Base-by-base conservation (phyloP, 2,113 vertebrate genomes). In the Grallaria varia region DNA sequence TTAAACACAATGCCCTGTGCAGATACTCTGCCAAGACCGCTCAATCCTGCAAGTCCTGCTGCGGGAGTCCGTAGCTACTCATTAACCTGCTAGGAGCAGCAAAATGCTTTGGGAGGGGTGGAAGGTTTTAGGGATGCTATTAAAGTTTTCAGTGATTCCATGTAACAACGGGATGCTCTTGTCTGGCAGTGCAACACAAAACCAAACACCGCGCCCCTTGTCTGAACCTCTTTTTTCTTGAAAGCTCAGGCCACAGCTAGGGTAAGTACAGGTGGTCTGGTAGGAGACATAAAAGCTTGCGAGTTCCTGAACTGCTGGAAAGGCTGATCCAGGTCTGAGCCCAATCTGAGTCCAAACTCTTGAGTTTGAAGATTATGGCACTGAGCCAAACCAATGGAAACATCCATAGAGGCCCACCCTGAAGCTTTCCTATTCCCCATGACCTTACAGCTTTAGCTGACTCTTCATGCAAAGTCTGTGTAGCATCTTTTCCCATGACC, bases 1-100 rank as follows among this genome's bases (percentile, higher is more conserved):
- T 96, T 88, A 94, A 96, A 94, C 35, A 64, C 55, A 33, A 82
- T 45, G 37, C 59, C 90, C 93, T 93, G 93, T 91, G 84, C 75
- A 92, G 87, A 63, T 71, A 49, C 59, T 84, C 95, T 91, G 91
- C 74, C 79, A 85, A 96, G 82, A 90, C 47, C 67, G 69, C 84
- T 80, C 75, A 59, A 30, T 64, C 75, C 90, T 91, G 49, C 88
- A 84, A 86, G 59, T 77, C 87, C 67, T 87, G 82, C 90, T 90
- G 33, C 0, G 0, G 73, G 72, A 80, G 47, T 40, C 68, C 33
- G 23, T 63, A 71, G 75, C 78, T 81, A 28, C 88, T 90, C 58
- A 14, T 16, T 80, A 71, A 75, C 12, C 5, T 14, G 52, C 49
- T 72, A 56, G 58, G 30, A 94, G 62, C 63, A 90, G 76, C 71